Percentiles rank a stretch among this genome's conserved stretches.
These are phyloP conservation scores for Apis florea DNA, from an alignment of 1,140 invertebrate species.

Conservation along the genomic window DNA sequence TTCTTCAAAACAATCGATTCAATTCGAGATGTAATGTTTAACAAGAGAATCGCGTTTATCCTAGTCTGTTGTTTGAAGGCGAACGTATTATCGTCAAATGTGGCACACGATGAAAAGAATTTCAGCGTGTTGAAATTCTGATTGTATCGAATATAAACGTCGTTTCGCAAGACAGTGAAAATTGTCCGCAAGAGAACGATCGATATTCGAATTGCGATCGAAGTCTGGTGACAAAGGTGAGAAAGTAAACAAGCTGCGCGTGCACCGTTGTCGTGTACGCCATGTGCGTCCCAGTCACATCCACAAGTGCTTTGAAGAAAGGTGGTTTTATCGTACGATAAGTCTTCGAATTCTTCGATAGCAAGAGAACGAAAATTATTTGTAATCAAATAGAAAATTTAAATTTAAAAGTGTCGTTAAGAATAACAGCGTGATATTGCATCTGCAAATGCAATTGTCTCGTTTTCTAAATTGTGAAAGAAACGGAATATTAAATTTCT, in stretches of 20 bases:
- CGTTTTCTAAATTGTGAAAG: neutral
- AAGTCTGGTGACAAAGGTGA: constrained; percentile 17
- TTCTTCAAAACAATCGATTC: neutral
- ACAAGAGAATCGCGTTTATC: neutral
- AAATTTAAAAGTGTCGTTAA: neutral
- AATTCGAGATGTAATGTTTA: no score
- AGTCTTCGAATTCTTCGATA: neutral
- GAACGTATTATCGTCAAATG: neutral
- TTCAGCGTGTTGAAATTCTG: neutral
- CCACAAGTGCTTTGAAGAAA: neutral
- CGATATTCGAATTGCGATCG: neutral
- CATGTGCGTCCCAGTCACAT: neutral
- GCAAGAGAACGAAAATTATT: neutral
- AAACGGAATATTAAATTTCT: neutral
- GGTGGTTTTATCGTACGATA: neutral
- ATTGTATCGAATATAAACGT: neutral
- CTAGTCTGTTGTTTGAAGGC: neutral
- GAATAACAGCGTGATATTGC: neutral
- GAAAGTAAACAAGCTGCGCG: constrained; percentile 39
- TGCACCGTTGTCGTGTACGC: neutral
- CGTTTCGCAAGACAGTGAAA: neutral
- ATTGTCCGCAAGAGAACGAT: neutral
- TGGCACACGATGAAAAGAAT: no score
- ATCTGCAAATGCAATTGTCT: neutral
- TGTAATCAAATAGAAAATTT: neutral